phyloP scores from a whole-genome alignment of 2,888 invertebrate species.

The Sisyra nigra region DNA sequence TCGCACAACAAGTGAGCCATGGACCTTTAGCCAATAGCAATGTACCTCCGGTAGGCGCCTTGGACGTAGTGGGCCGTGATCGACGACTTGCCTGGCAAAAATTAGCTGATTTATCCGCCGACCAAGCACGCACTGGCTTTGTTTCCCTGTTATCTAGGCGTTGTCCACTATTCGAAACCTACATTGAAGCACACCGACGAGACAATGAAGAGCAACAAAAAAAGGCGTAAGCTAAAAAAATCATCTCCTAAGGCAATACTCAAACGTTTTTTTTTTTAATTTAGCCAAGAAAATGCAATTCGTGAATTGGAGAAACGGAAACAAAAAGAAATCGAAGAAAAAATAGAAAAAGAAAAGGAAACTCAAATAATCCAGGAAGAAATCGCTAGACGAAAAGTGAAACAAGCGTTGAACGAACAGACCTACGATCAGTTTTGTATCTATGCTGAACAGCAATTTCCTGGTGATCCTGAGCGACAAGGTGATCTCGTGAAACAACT shows the following conservation, averaged over 20 bases:
- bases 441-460: constrained; percentile 88
- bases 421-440: constrained; percentile 77
- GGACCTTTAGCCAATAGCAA: constrained; percentile 58
- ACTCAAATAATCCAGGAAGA: constrained; percentile 44
- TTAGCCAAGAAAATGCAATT: constrained; percentile 14
- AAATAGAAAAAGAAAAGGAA: constrained; percentile 39
- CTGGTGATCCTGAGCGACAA: constrained; percentile 78
- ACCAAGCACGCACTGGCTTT: constrained; percentile 86
- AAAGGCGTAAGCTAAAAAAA: constrained; percentile 28
- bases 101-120: constrained; percentile 67
- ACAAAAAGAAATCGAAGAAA: constrained; percentile 36
- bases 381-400: constrained; percentile 63
- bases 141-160: constrained; percentile 70
- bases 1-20: constrained; percentile 78
- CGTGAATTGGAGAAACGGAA: constrained; percentile 39
- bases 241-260: neutral
- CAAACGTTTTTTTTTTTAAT: constrained; percentile 5
- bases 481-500: constrained; percentile 83
- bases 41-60: constrained; percentile 68
- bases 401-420: constrained; percentile 91
- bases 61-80: constrained; percentile 91
- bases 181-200: constrained; percentile 78
- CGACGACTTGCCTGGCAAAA: constrained; percentile 87
- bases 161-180: constrained; percentile 83
- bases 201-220: constrained; percentile 68